Conservation (phyloP, 1,140 invertebrate species). For the Drosophila setifemur region DNA sequence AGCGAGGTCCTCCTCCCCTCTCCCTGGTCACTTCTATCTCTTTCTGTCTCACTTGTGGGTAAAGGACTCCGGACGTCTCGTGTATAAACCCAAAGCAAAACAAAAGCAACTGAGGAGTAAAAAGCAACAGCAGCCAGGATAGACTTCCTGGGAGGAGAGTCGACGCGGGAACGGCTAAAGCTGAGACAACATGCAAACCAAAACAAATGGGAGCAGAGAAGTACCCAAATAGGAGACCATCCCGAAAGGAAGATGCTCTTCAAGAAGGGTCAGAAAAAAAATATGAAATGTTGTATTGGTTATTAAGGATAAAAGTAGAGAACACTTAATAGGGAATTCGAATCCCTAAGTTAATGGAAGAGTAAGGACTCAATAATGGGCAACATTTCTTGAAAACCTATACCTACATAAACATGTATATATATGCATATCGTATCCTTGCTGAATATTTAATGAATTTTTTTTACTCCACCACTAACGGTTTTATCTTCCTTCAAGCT, state of each 20-base stretch:
- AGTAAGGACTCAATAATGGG: too few species aligned
- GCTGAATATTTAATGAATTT: too few species aligned
- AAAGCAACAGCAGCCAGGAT: constrained; percentile 42
- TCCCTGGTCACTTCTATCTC: neutral
- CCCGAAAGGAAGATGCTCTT: constrained; percentile 5
- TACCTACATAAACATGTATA: too few species aligned
- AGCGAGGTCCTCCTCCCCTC: neutral
- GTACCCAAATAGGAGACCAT: too few species aligned
- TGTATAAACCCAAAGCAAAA: constrained; percentile 53
- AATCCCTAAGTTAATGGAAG: too few species aligned
- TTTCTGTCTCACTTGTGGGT: neutral
- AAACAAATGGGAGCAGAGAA: constrained; percentile 1
- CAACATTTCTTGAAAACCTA: too few species aligned
- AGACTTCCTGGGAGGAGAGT: constrained; percentile 46
- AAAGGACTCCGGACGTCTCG: constrained; percentile 45
- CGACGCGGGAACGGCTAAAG: constrained; percentile 51
- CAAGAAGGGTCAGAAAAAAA: neutral
- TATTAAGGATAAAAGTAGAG: too few species aligned
- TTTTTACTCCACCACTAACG: neutral
- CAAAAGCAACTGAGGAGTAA: constrained; percentile 33
- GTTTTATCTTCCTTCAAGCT: constrained; percentile 5
- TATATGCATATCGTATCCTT: too few species aligned
- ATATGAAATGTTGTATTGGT: too few species aligned
- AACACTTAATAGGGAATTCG: too few species aligned
- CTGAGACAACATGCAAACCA: constrained; percentile 60